Evolutionary conservation across 2,797 vertebrate genomes (phyloP), one percentile per base, ranked within the genome.

Genomic region (Tamandua tetradactyla): DNA sequence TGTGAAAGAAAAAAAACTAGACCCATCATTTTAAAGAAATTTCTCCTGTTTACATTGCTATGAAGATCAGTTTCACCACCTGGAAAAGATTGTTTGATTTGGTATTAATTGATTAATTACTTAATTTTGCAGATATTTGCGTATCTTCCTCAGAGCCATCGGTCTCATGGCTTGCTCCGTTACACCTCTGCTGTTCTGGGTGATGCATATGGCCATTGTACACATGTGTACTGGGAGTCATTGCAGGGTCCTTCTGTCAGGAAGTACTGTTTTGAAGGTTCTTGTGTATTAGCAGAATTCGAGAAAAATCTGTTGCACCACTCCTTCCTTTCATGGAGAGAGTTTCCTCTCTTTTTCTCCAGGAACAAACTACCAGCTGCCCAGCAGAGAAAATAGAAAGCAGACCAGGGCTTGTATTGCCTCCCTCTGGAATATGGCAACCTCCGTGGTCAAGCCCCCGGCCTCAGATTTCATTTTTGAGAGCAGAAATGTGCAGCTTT

Each of bases 11-110:
- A 10, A 79, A 83, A n/a, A 32, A 22, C 14, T 27, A 80, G 18
- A 22, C 17, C 55, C 62, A 27, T 68, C 32, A 23, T 86, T 90
- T 85, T 86, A 82, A 95, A 79, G 10, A 86, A 57, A 88, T 32
- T 75, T 87, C 62, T 88, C 11, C 86, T 62, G 22, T 85, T 74
- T 64, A 68, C 49, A 25, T 59, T 55, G 30, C 66, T 30, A 1
- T 81, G 75, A 83, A 47, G 30, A 62, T 59, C 32, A 20, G 10
- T 62, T 78, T 95, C 59, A 37, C 35, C 20, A 52, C 68, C 61
- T 82, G 35, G 52, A 79, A 89, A 93, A 59, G n/a, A 37, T 55
- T 23, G 42, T 89, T 74, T 85, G 35, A 61, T 88, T 84, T 71
- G 79, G 52, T 87, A n/a, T 59, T 57, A 37, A 74, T 85, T 40